Base-by-base conservation (phyloP, 1,140 invertebrate species). In the Camponotus vicinus region DNA sequence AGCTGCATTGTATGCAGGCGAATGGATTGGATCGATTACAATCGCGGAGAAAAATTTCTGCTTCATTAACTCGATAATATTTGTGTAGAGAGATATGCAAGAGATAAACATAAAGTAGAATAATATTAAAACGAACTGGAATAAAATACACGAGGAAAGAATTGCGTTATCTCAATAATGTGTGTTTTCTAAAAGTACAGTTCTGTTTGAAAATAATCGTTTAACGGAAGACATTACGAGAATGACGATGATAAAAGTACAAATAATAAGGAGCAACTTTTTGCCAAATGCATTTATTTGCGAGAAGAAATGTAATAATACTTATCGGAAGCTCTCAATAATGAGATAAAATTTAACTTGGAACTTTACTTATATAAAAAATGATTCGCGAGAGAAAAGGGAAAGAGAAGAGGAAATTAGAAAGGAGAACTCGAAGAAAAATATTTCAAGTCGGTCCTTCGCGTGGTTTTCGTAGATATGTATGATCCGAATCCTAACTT, bases 21-120 rank as follows among this genome's bases (percentile, higher is more conserved):
- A 75, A 83, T 61, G 79, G 75, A 83, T 83, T 83, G 55, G 55
- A 82, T 73, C 79, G 69, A 82, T 82, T 63, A 9, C 55, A 57
- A 83, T 75, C 55, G 55, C 3, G 40, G 52, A 11, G 27, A 27
- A 34, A 57, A 40, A 75, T 71, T 63, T 83, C 52, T 49, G 57
- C 40, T 52, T 82, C 78, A 73, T 73, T 83, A 75, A 42, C 27
- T 61, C 40, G 32, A 73, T 61, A 75, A 73, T 73, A 83, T 75
- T 73, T 73, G 61, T 27, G 45, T 27, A 73, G 27, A 18, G 49
- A 34, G 27, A 3, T 18, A 27, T 15, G 27, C 49, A 18, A 52
- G 15, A 52, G 49, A 15, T 52, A 82, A 57, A 21, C 18, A 6
- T 61, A 49, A 73, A 45, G 13, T 75, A 83, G 27, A 49, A 3